Conservation (phyloP, 2,797 vertebrate species). For the Hylomyscus alleni region DNA sequence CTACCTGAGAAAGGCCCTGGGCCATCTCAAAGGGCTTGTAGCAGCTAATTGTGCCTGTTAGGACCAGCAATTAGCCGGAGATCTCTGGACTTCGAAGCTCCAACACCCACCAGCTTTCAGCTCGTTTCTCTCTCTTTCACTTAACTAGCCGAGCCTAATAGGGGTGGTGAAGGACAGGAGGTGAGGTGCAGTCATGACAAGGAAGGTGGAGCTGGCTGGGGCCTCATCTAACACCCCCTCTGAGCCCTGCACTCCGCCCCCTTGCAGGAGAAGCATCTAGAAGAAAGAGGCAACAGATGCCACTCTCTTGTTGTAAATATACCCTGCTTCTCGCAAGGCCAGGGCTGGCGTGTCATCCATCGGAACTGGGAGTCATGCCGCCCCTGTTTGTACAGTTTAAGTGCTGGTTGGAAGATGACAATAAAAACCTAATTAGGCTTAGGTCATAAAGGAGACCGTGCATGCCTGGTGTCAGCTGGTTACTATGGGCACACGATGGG, state of each 20-base stretch:
- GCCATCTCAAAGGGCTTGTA: constrained; percentile 92
- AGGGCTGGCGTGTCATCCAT: background rate
- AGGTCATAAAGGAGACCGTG: constrained; percentile 88
- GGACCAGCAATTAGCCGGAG: constrained; percentile 91
- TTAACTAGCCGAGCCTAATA: constrained; percentile 87
- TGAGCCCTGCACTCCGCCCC: background rate
- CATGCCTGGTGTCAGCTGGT: constrained; percentile 86
- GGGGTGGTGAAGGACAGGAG: constrained; percentile 86
- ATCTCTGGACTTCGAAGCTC: constrained; percentile 87
- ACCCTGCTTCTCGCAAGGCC: background rate
- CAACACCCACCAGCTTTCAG: constrained; percentile 89
- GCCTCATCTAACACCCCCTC: background rate
- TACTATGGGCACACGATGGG: constrained; percentile 87
- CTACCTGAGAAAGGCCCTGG: constrained; percentile 90
- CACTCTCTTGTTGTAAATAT: constrained; percentile 10
- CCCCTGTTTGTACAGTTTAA: constrained; percentile 70
- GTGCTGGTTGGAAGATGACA: constrained; percentile 87
- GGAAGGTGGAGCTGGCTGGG: constrained; percentile 52
- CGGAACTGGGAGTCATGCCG: constrained; percentile 53
- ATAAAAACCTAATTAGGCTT: constrained; percentile 89
- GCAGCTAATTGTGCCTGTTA: constrained; percentile 92
- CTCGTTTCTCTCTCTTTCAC: constrained; percentile 86
- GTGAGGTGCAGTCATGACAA: constrained; percentile 50
- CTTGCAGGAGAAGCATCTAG: background rate
- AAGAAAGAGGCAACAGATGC: constrained; percentile 19